Evolutionary conservation across 2,888 invertebrate species (phyloP), one percentile per base, ranked within the genome.

Genomic region (Drepana falcataria): DNA sequence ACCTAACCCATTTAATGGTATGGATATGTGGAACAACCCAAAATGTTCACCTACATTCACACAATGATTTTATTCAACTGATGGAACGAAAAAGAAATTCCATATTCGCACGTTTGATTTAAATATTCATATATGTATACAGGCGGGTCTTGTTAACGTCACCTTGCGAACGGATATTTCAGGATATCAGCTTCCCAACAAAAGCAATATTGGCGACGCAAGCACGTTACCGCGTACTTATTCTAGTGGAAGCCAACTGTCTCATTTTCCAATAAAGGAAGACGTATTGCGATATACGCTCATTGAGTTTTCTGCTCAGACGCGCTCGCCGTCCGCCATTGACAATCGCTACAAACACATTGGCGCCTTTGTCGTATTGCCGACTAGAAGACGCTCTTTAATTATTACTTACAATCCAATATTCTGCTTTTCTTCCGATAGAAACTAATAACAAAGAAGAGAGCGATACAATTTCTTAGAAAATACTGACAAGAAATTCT

Each of bases 241-340:
- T 81, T 84, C 79, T 78, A 72, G 75, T 79, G 82, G 79, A 83
- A 83, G 72, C 76, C 79, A 81, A 82, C 83, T 85, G 84, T 83
- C 83, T 86, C 85, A 83, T 85, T 87, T 86, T 83, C 88, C 87
- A 87, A 87, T 87, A 87, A 85, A 81, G 81, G 77, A 66, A 82
- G 84, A 87, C 81, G 83, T 86, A 89, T 88, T 87, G 85, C 80
- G 73, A 75, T 73, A 73, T 72, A 77, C 77, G 79, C 77, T 77
- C 81, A 85, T 87, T 85, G 84, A 83, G 81, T 86, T 88, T 88
- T 87, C 86, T 82, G 83, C 82, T 79, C 74, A 80, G 80, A 79
- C 79, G 81, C 81, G 75, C 71, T 59, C 71, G 70, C 57, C 61
- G 59, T 58, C 70, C 61, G 49, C 60, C 59, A 60, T 61, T 64